Evolutionary conservation across 2,113 vertebrate genomes (phyloP).

Genomic region (Stomatorhinus ivindoensis): DNA sequence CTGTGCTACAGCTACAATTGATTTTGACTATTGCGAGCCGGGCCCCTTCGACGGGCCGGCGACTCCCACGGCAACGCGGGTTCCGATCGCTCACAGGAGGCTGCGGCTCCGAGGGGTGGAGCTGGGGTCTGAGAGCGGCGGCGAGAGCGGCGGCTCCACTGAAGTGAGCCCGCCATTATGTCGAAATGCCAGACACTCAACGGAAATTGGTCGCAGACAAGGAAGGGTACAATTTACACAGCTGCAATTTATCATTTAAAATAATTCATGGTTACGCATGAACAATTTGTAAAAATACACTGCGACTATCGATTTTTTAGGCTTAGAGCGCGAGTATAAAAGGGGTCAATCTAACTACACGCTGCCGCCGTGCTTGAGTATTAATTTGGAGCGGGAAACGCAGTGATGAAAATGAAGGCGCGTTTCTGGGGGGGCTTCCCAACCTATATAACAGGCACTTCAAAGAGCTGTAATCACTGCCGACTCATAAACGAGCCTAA

Average conservation of each 20-base stretch:
- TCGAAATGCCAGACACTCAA: neutral
- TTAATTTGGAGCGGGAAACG: neutral
- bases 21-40: neutral
- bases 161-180: neutral
- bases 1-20: neutral
- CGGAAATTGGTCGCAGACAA: neutral
- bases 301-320: neutral
- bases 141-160: neutral
- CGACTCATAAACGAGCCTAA: neutral
- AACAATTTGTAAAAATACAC: neutral
- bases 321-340: neutral
- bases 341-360: neutral
- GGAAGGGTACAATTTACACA: neutral
- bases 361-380: neutral
- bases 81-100: neutral
- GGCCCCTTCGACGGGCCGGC: neutral
- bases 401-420: neutral
- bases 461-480: neutral
- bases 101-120: neutral
- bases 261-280: neutral
- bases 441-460: neutral
- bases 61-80: neutral
- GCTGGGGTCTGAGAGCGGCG: neutral
- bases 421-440: neutral
- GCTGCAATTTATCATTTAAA: slow-evolving; percentile 3